Base-by-base conservation (phyloP, 2,797 vertebrate genomes). In the Argentina silus region DNA sequence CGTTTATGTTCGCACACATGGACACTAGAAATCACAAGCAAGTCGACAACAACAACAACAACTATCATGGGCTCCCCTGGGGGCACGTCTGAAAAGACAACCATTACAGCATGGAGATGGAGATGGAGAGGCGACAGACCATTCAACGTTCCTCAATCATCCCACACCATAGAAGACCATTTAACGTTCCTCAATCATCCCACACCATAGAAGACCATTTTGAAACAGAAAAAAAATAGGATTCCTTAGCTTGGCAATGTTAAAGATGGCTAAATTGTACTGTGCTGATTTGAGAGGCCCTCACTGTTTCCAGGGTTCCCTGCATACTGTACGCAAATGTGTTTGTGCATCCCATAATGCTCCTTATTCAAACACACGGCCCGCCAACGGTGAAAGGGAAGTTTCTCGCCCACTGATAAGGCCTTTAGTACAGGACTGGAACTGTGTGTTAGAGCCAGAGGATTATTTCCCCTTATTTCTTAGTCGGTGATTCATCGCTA, bases 401-500 rank as follows among this genome's bases (percentile, higher is more conserved):
- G 17, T 43, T 42, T 63, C 45, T 69, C 57, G 12, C 55, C 71
- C 11, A 9, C 53, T 27, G 50, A 69, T 69, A 77, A 72, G 1
- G 17, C 0, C 36, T 11, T 44, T 42, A 66, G 65, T 62, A n/a
- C 51, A 17, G 27, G 47, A 67, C 21, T 66, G 51, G 51, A 1
- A 17, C 14, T 66, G 67, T 66, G 43, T 69, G 71, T 62, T 74
- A 15, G 17, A 70, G 12, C 6, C 47, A 59, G n/a, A n/a, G 27
- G 27, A 36, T 59, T 84, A 73, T 73, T 78, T 84, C 79, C 75
- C 67, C 63, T 74, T 68, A 57, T 60, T 63, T 71, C 74, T 75
- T 70, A 42, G 67, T 3, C 65, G 79, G 84, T 88, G 85, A 88
- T 56, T 87, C 81, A 86, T 69, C 63, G 21, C 27, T 50, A 61